Evolutionary conservation across 2,888 invertebrate species (phyloP), one percentile per base, ranked within the genome.

Genomic region (Troides helena): DNA sequence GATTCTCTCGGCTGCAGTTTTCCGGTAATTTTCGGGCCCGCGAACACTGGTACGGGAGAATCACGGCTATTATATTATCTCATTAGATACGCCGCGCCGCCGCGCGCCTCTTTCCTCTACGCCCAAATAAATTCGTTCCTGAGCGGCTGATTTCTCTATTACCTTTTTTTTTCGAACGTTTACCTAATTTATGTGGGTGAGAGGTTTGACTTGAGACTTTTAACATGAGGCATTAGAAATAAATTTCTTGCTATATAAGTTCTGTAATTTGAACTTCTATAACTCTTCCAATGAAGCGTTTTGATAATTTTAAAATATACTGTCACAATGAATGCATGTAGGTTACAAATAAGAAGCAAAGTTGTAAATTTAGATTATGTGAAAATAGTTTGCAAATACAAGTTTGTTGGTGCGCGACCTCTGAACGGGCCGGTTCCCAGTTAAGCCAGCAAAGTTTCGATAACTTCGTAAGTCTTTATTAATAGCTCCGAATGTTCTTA

Each of bases 51-150:
- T 82, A 80, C 80, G 82, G 83, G 84, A 78, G 86, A 92, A 92
- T 90, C 91, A 83, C 87, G 86, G 88, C 89, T 90, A 92, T 92
- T 89, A 90, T 88, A 89, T 92, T 92, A 91, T 90, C 90, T 90
- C 91, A 90, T 92, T 92, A 92, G 90, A 88, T 82, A 89, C 89
- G 90, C 87, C 84, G 84, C 85, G 81, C 79, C 81, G 84, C 82
- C 80, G 80, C 82, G 78, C 83, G 81, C 82, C 82, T 80, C 83
- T 82, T 83, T 83, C 83, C 82, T 85, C 84, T 84, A 84, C 85
- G 85, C 87, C 14, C 85, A 86, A 87, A 90, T 89, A 89, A 90
- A 90, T 90, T 90, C 85, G 84, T 82, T 84, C 83, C 81, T 81
- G 80, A 82, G 76, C 81, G 81, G 83, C 81, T 84, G 84, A 88